phyloP scores from a whole-genome alignment of 2,888 invertebrate species.

The Drosophila ezoana region DNA sequence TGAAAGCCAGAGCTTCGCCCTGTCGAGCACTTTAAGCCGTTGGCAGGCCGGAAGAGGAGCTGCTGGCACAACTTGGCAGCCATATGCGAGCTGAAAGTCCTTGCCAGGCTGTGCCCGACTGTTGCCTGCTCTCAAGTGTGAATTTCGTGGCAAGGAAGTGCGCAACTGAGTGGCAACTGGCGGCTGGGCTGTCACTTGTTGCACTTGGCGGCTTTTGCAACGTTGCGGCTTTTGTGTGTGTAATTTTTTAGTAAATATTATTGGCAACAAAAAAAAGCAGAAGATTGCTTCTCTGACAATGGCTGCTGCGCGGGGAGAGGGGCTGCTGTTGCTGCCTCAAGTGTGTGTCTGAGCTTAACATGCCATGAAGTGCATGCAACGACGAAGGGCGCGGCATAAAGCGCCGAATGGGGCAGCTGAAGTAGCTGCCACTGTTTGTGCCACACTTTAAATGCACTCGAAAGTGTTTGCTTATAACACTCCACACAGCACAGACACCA shows the following conservation, averaged over 20 bases:
- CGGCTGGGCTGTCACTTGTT: constrained; percentile 40
- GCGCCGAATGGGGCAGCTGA: constrained; percentile 47
- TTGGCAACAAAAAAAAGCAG: constrained; percentile 57
- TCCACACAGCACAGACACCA: constrained; percentile 29
- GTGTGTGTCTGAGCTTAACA: constrained; percentile 75
- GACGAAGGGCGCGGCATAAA: constrained; percentile 1
- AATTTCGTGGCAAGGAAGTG: constrained; percentile 54
- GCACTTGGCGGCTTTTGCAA: constrained; percentile 56
- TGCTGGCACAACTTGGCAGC: constrained; percentile 60
- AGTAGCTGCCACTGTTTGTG: constrained; percentile 75
- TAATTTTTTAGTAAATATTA: constrained; percentile 69
- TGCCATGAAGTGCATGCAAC: constrained; percentile 45
- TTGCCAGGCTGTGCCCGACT: constrained; percentile 17
- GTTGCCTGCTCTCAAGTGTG: constrained; percentile 50
- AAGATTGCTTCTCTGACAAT: constrained; percentile 58
- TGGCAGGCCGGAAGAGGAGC: constrained; percentile 40
- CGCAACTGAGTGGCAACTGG: constrained; percentile 47
- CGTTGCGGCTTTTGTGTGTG: constrained; percentile 63
- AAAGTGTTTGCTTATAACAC: constrained; percentile 76
- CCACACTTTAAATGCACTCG: constrained; percentile 78
- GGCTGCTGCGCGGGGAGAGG: constrained; percentile 18
- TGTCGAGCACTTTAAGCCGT: constrained; percentile 30
- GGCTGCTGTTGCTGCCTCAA: constrained; percentile 41
- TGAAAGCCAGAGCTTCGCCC: constrained; percentile 2
- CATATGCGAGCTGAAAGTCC: constrained; percentile 48